phyloP scores from a whole-genome alignment of 1,140 invertebrate species.

The Odontomachus brunneus region DNA sequence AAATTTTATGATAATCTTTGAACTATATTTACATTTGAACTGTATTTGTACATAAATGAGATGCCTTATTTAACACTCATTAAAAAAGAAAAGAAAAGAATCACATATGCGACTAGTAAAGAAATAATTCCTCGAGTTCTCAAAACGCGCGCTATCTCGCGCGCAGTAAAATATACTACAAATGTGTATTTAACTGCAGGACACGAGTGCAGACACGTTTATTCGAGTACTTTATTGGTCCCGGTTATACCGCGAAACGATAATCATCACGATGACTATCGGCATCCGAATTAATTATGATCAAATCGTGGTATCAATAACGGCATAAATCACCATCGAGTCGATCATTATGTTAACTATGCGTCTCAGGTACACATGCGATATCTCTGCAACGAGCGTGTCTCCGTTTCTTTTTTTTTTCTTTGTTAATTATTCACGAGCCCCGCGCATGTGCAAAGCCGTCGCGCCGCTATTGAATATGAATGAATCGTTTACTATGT shows the following conservation, averaged over 20 bases:
- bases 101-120: background rate
- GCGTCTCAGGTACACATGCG: background rate
- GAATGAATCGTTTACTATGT: conserved; percentile 1
- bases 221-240: background rate
- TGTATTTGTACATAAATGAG: too few relatives aligned
- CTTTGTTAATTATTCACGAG: conserved; percentile 22
- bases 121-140: conserved; percentile 5
- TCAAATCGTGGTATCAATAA: conserved; percentile 15
- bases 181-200: conserved; percentile 1
- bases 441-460: conserved; percentile 8
- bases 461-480: background rate
- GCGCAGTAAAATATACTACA: too few relatives aligned
- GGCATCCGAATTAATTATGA: conserved; percentile 17
- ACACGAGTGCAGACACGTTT: background rate
- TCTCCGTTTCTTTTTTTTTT: background rate
- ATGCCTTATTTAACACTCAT: background rate
- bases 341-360: conserved; percentile 21
- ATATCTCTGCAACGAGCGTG: conserved; percentile 10
- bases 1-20: too few relatives aligned
- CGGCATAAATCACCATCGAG: background rate
- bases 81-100: conserved; percentile 26
- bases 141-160: too few relatives aligned
- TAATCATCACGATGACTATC: background rate
- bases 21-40: too few relatives aligned
- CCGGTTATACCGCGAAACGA: conserved; percentile 11